Percentiles rank a stretch among this genome's conserved stretches.
Conservation (phyloP, 2,113 vertebrate genomes). For the Noctilio leporinus region DNA sequence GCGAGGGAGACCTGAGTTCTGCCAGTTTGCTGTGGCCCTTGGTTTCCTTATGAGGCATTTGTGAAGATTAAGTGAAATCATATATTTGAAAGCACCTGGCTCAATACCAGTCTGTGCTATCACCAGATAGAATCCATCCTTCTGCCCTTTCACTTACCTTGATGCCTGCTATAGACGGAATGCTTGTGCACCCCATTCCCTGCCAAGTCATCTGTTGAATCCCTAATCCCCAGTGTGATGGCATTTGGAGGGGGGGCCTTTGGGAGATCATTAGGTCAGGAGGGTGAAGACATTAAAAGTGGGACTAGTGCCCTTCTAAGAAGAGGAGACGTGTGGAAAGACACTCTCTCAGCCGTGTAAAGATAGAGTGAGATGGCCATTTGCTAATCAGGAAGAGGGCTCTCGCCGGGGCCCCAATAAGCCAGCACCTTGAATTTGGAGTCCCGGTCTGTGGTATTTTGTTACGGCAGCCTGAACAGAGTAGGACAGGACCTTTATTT, state of each 20-base stretch:
- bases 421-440: background rate
- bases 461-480: background rate
- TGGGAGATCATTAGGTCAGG: background rate
- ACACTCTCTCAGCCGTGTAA: background rate
- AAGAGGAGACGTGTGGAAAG: background rate
- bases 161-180: background rate
- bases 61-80: background rate
- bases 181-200: background rate
- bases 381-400: background rate
- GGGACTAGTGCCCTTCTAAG: background rate
- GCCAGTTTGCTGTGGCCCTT: background rate
- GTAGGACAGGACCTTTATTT: background rate
- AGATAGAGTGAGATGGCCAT: background rate
- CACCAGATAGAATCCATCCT: background rate
- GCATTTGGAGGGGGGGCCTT: background rate
- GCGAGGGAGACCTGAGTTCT: background rate
- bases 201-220: background rate
- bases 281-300: background rate
- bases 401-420: background rate
- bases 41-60: background rate
- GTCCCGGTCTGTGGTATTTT: background rate
- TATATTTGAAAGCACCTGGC: background rate
- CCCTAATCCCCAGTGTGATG: background rate
- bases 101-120: background rate
- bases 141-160: background rate